Conservation (phyloP, 1,140 invertebrate species). For the Pseudomyrmex pallidus region DNA sequence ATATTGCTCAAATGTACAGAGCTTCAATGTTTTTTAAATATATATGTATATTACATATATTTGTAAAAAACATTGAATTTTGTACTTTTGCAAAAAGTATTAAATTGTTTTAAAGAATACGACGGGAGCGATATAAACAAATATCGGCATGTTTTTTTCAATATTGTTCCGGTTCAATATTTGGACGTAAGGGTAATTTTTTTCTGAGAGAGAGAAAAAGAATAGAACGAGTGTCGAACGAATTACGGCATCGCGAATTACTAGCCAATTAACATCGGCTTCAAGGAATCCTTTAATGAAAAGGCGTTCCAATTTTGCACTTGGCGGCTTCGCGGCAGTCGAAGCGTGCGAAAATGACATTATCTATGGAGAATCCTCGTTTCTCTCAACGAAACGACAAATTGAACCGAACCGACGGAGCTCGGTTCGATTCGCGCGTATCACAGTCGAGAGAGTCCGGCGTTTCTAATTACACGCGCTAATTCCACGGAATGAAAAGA, state of each 20-base stretch:
- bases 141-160: background rate
- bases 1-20: too few relatives aligned
- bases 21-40: too few relatives aligned
- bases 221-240: background rate
- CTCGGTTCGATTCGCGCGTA: conserved; percentile 35
- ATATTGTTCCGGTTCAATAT: background rate
- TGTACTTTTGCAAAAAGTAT: too few relatives aligned
- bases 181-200: background rate
- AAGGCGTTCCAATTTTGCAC: conserved; percentile 1
- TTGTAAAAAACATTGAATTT: background rate
- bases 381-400: background rate
- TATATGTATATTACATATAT: too few relatives aligned
- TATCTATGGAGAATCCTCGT: conserved; percentile 11
- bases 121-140: too few relatives aligned
- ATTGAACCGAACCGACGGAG: conserved; percentile 23
- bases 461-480: conserved; percentile 55
- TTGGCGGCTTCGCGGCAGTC: background rate
- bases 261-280: conserved; percentile 26
- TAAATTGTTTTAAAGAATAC: background rate
- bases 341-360: conserved; percentile 23
- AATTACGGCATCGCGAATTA: conserved; percentile 26
- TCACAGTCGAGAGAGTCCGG: conserved; percentile 11
- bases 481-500: conserved; percentile 52
- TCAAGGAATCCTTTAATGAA: background rate
- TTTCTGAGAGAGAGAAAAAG: too few relatives aligned